Conservation (phyloP, 2,113 vertebrate species). For the Meles meles region DNA sequence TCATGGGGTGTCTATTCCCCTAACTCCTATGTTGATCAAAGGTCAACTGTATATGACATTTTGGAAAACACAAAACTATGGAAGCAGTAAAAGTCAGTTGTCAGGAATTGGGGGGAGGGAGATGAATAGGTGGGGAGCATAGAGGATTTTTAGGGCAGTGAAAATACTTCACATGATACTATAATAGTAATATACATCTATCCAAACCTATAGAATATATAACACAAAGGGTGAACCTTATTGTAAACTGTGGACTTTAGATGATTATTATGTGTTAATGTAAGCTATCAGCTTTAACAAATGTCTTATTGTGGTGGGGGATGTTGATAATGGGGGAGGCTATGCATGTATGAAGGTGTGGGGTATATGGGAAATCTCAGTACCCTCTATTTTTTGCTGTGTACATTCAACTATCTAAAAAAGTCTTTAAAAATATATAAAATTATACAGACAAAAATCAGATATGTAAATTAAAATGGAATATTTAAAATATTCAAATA, state of each 20-base stretch:
- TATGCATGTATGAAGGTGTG: not conserved
- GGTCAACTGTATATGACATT: not conserved
- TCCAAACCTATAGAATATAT: not conserved
- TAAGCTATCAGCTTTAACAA: not conserved
- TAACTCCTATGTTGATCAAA: not conserved
- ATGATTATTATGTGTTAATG: not conserved
- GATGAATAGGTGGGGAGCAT: not conserved
- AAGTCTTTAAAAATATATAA: not conserved
- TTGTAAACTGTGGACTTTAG: not conserved
- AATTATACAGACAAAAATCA: not conserved
- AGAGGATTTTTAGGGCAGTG: not conserved
- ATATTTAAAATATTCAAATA: not conserved
- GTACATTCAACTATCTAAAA: not conserved
- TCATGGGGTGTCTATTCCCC: not conserved
- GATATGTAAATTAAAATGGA: not conserved
- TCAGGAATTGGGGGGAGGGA: not conserved
- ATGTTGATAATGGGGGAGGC: not conserved
- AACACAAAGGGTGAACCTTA: not conserved
- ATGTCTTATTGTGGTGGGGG: not conserved
- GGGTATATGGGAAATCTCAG: not conserved
- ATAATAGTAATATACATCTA: not conserved
- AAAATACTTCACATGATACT: not conserved
- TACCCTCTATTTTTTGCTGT: not conserved
- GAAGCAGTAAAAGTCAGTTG: not conserved
- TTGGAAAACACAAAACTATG: not conserved